phyloP scores from a whole-genome alignment of 2,888 invertebrate species.

The Clusia tigrina region DNA sequence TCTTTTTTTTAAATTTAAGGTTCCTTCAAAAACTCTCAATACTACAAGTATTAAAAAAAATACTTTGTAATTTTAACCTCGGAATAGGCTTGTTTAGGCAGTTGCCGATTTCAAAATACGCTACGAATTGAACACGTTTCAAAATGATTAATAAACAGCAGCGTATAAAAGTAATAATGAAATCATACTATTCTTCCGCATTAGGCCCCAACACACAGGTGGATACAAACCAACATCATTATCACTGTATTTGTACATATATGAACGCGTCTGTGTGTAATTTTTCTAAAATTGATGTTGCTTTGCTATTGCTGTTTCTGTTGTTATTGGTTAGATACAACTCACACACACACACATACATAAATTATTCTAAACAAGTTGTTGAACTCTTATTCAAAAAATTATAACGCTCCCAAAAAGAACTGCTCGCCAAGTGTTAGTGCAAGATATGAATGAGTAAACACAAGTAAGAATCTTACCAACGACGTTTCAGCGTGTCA shows the following conservation, averaged over 20 bases:
- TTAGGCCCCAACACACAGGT: not conserved
- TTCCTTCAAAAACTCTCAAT: no score
- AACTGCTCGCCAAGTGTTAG: conserved; percentile 14
- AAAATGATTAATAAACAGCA: not conserved
- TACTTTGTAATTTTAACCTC: not conserved
- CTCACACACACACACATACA: no score
- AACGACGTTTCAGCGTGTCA: not conserved
- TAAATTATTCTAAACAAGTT: conserved; percentile 55
- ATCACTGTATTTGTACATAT: not conserved
- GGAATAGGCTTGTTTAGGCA: not conserved
- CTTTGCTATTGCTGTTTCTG: not conserved
- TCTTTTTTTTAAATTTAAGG: no score
- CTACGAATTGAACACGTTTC: conserved; percentile 4
- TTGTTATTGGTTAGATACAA: conserved; percentile 20
- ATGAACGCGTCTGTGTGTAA: not conserved
- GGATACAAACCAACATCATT: not conserved
- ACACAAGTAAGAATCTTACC: conserved; percentile 35
- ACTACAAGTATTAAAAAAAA: not conserved
- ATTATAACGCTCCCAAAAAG: conserved; percentile 16
- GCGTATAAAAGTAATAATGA: not conserved
- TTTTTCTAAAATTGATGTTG: not conserved
- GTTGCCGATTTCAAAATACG: not conserved
- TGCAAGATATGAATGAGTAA: conserved; percentile 23
- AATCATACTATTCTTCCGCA: conserved; percentile 2
- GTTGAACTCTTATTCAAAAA: conserved; percentile 49